These are phyloP conservation scores for Pemphredon lugubris DNA, from an alignment of 2,888 invertebrate genomes.

Conservation along the genomic window DNA sequence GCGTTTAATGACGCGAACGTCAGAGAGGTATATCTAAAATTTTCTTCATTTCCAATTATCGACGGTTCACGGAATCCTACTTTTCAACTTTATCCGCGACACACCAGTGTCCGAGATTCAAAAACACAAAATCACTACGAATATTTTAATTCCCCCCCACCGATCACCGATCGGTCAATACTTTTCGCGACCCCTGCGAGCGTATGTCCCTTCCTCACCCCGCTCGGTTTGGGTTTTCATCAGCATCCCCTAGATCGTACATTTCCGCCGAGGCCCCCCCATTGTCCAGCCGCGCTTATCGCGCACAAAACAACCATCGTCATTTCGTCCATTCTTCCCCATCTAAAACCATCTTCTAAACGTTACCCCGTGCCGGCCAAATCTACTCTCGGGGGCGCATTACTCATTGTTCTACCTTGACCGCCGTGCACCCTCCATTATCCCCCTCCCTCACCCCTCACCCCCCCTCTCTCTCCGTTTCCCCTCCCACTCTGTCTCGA, in stretches of 20 bases:
- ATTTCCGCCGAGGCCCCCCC: slow-evolving; percentile 37
- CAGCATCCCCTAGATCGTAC: slow-evolving; percentile 44
- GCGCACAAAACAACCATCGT: slow-evolving; percentile 39
- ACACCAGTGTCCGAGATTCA: background rate
- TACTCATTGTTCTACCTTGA: slow-evolving; percentile 53
- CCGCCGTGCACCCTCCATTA: slow-evolving; percentile 40
- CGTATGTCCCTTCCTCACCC: slow-evolving; percentile 15
- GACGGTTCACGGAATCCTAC: too few relatives aligned
- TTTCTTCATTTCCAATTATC: too few relatives aligned
- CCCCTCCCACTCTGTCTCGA: too few relatives aligned
- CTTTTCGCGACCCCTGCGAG: slow-evolving; percentile 11
- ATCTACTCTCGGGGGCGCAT: slow-evolving; percentile 39
- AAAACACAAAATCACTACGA: slow-evolving; percentile 3
- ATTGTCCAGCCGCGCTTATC: slow-evolving; percentile 50
- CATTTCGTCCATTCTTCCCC: slow-evolving; percentile 41
- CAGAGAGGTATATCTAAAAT: too few relatives aligned
- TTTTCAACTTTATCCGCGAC: background rate
- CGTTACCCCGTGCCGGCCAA: slow-evolving; percentile 31
- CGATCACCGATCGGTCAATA: slow-evolving; percentile 34
- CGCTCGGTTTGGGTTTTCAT: slow-evolving; percentile 32
- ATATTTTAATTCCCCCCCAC: slow-evolving; percentile 28
- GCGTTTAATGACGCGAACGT: too few relatives aligned
- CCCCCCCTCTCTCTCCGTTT: too few relatives aligned
- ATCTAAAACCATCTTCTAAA: slow-evolving; percentile 42
- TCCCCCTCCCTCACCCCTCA: too few relatives aligned